A percentile compares a stretch with the other conserved stretches of the same genome.
Evolutionary conservation across 2,113 vertebrate species (phyloP).

Genomic region (Saccopteryx leptura): DNA sequence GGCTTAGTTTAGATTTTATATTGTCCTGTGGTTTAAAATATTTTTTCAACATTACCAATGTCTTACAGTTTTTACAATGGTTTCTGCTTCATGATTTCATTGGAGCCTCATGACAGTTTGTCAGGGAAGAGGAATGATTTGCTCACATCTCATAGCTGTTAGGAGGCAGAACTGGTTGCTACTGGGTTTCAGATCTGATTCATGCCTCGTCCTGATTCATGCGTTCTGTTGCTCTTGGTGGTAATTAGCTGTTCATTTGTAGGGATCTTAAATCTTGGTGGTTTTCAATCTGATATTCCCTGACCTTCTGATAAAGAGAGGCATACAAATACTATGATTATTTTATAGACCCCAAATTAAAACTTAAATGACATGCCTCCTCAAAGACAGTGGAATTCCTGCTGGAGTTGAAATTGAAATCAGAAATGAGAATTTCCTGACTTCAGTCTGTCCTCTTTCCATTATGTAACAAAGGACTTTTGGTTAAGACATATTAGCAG

Average conservation of each 20-base stretch:
- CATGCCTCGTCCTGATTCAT: background rate
- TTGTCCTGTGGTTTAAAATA: background rate
- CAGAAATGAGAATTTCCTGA: conserved; percentile 2
- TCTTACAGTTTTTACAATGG: background rate
- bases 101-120: background rate
- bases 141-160: background rate
- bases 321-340: background rate
- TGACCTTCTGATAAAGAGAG: background rate
- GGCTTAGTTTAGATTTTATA: background rate
- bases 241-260: conserved; percentile 23
- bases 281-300: conserved; percentile 4
- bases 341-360: background rate
- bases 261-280: conserved; percentile 19
- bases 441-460: background rate
- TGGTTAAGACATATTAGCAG: background rate
- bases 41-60: background rate
- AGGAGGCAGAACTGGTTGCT: background rate
- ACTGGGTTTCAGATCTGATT: background rate
- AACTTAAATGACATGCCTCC: background rate
- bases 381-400: background rate
- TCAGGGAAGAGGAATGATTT: background rate
- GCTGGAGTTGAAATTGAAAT: background rate
- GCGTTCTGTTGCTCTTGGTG: background rate
- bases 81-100: background rate
- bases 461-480: background rate